Base-by-base conservation (phyloP, 2,113 vertebrate species). In the Amphiprion percula region DNA sequence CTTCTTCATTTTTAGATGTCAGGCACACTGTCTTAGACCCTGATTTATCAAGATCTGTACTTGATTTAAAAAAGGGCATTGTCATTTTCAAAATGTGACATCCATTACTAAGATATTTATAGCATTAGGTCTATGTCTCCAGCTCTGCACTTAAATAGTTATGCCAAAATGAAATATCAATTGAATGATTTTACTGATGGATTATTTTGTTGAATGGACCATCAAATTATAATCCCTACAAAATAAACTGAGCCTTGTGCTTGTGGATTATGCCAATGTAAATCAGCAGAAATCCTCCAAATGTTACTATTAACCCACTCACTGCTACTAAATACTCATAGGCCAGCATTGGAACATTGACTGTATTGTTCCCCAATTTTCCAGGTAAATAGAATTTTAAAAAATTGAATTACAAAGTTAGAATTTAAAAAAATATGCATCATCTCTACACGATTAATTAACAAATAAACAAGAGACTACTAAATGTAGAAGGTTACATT, bases 1-100 rank as follows among this genome's bases (percentile, higher is more conserved):
- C 62, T 80, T 69, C 68, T 53, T 87, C 82, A 72, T 23, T 69
- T 85, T 66, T 26, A 76, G 39, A 60, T 12, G 50, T 65, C 67
- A 50, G 54, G 17, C 4, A 4, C 53, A 0, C 21, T 4, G 41
- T 46, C 60, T 61, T 30, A 16, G 10, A 85, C 28, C 24, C 80
- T 59, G 24, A 61, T 63, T 54, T 16, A 44, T 68, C 37, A 61
- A 24, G 17, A 53, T 41, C 3, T 49, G 17, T 1, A 14, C 21
- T 44, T 44, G 3, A 4, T 44, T 44, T 14, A 44, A 44, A 44
- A 4, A 44, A 15, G 14, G 12, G 11, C 41, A 4, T 33, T 4
- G 16, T 14, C 15, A 10, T 6, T 37, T 53, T 59, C 5, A 56
- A 24, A 49, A 41, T 41, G 5, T 8, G 9, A 15, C 41, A 44